Evolutionary conservation across 2,797 vertebrate genomes (phyloP).

Genomic region (Cebuella pygmaea): DNA sequence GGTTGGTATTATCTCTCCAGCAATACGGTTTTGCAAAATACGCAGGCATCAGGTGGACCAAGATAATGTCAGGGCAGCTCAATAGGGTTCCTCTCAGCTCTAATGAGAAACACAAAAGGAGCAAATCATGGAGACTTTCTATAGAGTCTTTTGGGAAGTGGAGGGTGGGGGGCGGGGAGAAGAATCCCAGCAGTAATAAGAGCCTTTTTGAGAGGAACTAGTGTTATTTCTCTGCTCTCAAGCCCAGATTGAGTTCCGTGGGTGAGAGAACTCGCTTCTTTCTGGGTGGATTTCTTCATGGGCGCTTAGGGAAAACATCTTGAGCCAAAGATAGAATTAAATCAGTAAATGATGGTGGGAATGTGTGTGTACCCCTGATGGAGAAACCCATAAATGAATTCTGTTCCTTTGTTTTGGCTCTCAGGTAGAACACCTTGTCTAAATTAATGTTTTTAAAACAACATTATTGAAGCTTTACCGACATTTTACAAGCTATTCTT

Average conservation of each 20-base stretch:
- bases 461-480: not conserved
- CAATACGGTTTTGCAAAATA: constrained; percentile 71
- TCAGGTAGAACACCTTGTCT: not conserved
- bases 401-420: constrained; percentile 14
- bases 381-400: not conserved
- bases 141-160: constrained; percentile 24
- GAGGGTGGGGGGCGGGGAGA: not conserved
- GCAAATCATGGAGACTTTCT: constrained; percentile 63
- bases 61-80: constrained; percentile 77
- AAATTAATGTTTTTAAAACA: not conserved
- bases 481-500: not conserved
- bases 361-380: not conserved
- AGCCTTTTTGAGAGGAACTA: constrained; percentile 56
- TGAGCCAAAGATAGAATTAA: constrained; percentile 50
- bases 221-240: not conserved
- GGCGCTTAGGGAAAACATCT: constrained; percentile 27
- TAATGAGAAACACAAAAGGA: constrained; percentile 79
- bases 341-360: not conserved
- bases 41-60: constrained; percentile 65
- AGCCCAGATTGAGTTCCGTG: constrained; percentile 27
- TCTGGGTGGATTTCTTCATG: not conserved
- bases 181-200: constrained; percentile 18
- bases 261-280: not conserved
- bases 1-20: constrained; percentile 73
- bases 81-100: constrained; percentile 77